Conservation (phyloP, 2,888 invertebrate species). For the Yponomeuta malinellus region DNA sequence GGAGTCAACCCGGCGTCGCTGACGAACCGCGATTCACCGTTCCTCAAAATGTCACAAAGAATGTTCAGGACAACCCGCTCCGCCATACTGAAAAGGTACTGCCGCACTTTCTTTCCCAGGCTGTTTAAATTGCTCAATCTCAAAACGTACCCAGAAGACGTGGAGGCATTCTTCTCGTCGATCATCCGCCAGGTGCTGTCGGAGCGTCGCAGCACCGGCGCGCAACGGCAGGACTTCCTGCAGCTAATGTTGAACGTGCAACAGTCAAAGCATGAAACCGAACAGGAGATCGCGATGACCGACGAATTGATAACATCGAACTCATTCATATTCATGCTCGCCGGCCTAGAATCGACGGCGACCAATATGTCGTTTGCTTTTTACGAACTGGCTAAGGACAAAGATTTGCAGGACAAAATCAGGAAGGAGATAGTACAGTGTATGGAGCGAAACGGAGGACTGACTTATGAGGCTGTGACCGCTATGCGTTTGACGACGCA, state of each 20-base stretch:
- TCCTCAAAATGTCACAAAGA: constrained; percentile 61
- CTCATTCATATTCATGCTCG: constrained; percentile 70
- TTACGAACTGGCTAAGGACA: constrained; percentile 59
- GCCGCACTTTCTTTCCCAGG: constrained; percentile 58
- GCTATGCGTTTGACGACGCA: constrained; percentile 53
- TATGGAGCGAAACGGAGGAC: constrained; percentile 39
- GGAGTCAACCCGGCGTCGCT: constrained; percentile 62
- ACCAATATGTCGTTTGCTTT: constrained; percentile 65
- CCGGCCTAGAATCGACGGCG: constrained; percentile 64
- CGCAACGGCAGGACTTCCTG: constrained; percentile 57
- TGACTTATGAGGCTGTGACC: constrained; percentile 58
- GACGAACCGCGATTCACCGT: constrained; percentile 56
- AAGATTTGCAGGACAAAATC: constrained; percentile 49
- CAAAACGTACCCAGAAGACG: constrained; percentile 54
- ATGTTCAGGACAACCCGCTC: constrained; percentile 59
- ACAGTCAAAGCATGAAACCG: constrained; percentile 52
- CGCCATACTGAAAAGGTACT: constrained; percentile 59
- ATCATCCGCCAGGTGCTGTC: constrained; percentile 59
- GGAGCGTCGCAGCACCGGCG: constrained; percentile 49
- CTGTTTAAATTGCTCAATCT: constrained; percentile 63
- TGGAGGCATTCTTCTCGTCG: constrained; percentile 57
- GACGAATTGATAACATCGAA: constrained; percentile 67
- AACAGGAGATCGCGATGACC: constrained; percentile 54
- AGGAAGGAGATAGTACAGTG: constrained; percentile 54
- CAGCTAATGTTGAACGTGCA: constrained; percentile 69